Base-by-base conservation (phyloP, 2,113 vertebrate genomes). In the Passer montanus region DNA sequence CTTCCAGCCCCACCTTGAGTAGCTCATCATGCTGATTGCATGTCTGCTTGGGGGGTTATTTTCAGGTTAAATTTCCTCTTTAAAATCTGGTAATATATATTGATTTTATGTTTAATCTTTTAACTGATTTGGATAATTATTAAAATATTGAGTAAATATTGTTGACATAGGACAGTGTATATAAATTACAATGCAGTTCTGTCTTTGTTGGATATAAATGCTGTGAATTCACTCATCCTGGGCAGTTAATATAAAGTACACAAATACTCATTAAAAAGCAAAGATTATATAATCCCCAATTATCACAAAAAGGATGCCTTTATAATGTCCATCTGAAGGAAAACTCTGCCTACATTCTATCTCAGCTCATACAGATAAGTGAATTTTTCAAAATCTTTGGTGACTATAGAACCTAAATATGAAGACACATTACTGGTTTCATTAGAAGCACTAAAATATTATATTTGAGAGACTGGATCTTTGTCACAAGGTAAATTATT, bases 401-500 rank as follows among this genome's bases (percentile, higher is more conserved):
- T 43, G 35, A 46, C 10, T 75, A 24, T n/a, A 59, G 81, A 88
- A 77, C 30, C 81, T 70, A 75, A 89, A 82, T 74, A 60, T 37
- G 22, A 77, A 75, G 62, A 64, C 18, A 47, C 9, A 31, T n/a
- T 79, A 72, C 50, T 47, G 7, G 8, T 81, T 90, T 88, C 60
- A 68, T 58, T 88, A 80, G 72, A 93, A 90, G 4, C 58, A 41
- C 30, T 66, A 43, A 84, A 84, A 89, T 79, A 67, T 18, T 95
- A 81, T 0, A 67, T 90, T 94, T 90, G 64, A 75, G 49, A 72
- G 58, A 60, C 35, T 37, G 37, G 15, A 74, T 94, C 73, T 80
- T 90, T 89, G 62, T 84, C 79, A 58, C 15, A 60, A 81, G 23
- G 44, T 90, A 95, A 87, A 90, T 95, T 92, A 94, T 89, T 94